phyloP scores from a whole-genome alignment of 1,140 invertebrate species.

The Diachasma alloeum region DNA sequence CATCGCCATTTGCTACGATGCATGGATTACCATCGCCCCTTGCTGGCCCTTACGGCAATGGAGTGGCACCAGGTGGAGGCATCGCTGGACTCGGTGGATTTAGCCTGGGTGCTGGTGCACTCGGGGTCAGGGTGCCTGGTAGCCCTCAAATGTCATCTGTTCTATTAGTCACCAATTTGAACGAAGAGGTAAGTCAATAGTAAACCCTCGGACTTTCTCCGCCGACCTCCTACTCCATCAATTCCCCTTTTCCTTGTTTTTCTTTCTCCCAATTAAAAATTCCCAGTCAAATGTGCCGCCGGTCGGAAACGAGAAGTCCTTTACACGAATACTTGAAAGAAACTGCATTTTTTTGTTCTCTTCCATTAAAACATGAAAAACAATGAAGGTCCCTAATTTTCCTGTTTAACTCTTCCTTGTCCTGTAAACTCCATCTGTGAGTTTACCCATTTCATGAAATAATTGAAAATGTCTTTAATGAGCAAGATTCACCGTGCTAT shows the following conservation, averaged over 20 bases:
- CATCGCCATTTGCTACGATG: conserved; percentile 81
- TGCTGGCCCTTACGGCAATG: conserved; percentile 72
- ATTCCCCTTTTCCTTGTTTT: not conserved
- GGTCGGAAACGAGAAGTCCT: conserved; percentile 2
- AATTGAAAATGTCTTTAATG: no score
- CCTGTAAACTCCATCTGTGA: no score
- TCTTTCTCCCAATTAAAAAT: not conserved
- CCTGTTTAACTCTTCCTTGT: no score
- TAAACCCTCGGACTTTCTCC: not conserved
- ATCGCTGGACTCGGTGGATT: conserved; percentile 78
- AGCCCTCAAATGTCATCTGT: conserved; percentile 80
- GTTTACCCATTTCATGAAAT: no score
- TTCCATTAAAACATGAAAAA: not conserved
- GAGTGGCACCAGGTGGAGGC: conserved; percentile 73
- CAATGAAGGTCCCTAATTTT: not conserved
- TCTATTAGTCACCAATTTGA: conserved; percentile 87
- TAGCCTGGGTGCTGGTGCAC: conserved; percentile 71
- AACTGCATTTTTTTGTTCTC: not conserved
- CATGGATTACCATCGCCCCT: conserved; percentile 75
- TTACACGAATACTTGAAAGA: not conserved
- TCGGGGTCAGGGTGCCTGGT: conserved; percentile 67
- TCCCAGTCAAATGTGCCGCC: not conserved
- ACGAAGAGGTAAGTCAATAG: conserved; percentile 82
- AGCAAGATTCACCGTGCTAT: no score
- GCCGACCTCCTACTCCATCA: not conserved